Evolutionary conservation across 2,797 vertebrate genomes (phyloP).

Genomic region (Acanthurus lineatus): DNA sequence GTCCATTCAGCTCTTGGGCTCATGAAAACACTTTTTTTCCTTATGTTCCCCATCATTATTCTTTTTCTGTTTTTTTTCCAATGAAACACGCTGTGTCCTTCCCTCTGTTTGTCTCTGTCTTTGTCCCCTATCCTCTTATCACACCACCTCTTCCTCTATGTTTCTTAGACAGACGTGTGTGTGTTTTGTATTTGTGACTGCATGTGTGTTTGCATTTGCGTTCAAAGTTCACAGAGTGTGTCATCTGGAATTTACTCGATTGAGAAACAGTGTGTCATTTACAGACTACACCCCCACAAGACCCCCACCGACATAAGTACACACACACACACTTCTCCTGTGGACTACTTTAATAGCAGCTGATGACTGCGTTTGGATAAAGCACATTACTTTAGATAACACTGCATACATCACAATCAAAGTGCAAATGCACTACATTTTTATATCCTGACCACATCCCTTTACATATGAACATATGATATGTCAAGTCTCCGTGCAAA

Average conservation of each 20-base stretch:
- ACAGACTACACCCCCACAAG: conserved; percentile 8
- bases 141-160: too few species aligned
- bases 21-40: conserved; percentile 22
- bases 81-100: neutral
- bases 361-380: conserved; percentile 39
- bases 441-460: conserved; percentile 10
- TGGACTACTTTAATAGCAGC: conserved; percentile 29
- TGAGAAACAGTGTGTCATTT: conserved; percentile 48
- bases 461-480: neutral
- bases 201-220: conserved; percentile 35
- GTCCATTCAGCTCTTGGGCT: conserved; percentile 20
- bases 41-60: conserved; percentile 28
- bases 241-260: conserved; percentile 48
- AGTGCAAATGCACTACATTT: conserved; percentile 8
- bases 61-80: conserved; percentile 12
- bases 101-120: neutral
- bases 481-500: conserved; percentile 3
- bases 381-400: conserved; percentile 34
- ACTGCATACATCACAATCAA: conserved; percentile 5
- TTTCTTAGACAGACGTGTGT: conserved; percentile 1
- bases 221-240: conserved; percentile 59
- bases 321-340: conserved; percentile 5
- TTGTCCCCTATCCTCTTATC: neutral
- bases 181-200: conserved; percentile 14
- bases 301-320: neutral